phyloP scores from a whole-genome alignment of 2,888 invertebrate genomes.

The Lamellibrachia satsuma region DNA sequence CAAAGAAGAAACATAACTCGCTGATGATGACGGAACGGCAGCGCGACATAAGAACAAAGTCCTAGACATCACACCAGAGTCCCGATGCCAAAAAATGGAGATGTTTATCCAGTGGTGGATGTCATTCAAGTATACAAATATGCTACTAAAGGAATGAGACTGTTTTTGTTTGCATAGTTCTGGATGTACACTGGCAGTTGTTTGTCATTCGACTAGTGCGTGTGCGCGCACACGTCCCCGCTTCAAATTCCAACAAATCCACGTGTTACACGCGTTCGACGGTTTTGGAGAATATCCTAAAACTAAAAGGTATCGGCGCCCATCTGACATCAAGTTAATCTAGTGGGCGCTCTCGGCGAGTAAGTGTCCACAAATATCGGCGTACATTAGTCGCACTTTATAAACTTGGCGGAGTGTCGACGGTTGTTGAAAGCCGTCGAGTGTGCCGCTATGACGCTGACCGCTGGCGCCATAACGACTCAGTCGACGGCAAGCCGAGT shows the following conservation, averaged over 20 bases:
- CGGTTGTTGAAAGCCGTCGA: constrained; percentile 8
- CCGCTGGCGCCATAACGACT: neutral
- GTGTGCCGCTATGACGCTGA: neutral
- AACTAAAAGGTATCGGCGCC: neutral
- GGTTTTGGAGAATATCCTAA: neutral
- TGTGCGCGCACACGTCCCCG: neutral
- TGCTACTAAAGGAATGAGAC: neutral
- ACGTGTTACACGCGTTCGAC: neutral
- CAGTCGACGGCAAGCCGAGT: neutral
- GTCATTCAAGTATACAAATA: neutral
- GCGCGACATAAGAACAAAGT: neutral
- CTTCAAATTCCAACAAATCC: neutral
- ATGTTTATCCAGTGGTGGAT: neutral
- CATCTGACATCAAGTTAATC: neutral
- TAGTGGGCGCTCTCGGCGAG: neutral
- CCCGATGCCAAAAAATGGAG: neutral
- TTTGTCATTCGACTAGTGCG: neutral
- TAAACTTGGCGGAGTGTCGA: neutral
- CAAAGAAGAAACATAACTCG: neutral
- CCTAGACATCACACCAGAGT: neutral
- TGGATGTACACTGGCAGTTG: neutral
- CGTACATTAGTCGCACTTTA: constrained; percentile 6
- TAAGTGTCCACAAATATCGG: constrained; percentile 1
- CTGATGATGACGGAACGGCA: neutral
- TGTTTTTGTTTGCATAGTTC: neutral